Conservation (phyloP, 2,113 vertebrate genomes). For the Pollimyrus isidori region DNA sequence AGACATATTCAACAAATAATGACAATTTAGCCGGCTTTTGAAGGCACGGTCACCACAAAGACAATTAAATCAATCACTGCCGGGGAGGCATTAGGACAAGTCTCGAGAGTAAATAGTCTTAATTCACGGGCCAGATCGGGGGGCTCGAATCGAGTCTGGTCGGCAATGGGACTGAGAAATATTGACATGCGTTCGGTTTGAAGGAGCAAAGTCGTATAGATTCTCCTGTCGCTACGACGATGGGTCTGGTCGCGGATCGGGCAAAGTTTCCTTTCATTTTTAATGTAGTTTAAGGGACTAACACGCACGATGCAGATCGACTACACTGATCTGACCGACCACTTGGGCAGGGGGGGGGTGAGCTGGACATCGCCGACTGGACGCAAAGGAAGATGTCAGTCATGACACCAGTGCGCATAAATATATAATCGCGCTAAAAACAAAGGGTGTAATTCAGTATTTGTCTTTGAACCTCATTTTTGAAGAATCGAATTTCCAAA, state of each 20-base stretch:
- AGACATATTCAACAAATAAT: not conserved
- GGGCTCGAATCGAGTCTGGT: not conserved
- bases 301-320: not conserved
- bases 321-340: not conserved
- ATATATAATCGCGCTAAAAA: constrained; percentile 3
- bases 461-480: not conserved
- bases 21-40: not conserved
- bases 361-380: not conserved
- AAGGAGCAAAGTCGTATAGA: not conserved
- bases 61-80: not conserved
- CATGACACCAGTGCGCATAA: not conserved
- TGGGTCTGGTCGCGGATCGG: not conserved
- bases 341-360: not conserved
- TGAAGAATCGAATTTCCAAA: not conserved
- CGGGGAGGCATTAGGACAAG: not conserved
- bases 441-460: not conserved
- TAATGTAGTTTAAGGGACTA: not conserved
- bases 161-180: not conserved
- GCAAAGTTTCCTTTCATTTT: not conserved
- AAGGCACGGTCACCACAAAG: not conserved
- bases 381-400: not conserved
- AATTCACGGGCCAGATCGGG: not conserved
- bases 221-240: not conserved
- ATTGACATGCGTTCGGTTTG: not conserved
- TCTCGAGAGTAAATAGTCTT: not conserved